Evolutionary conservation across 2,797 vertebrate species (phyloP), one percentile per base, ranked within the genome.

Genomic region (Enteromius trimaculatus): DNA sequence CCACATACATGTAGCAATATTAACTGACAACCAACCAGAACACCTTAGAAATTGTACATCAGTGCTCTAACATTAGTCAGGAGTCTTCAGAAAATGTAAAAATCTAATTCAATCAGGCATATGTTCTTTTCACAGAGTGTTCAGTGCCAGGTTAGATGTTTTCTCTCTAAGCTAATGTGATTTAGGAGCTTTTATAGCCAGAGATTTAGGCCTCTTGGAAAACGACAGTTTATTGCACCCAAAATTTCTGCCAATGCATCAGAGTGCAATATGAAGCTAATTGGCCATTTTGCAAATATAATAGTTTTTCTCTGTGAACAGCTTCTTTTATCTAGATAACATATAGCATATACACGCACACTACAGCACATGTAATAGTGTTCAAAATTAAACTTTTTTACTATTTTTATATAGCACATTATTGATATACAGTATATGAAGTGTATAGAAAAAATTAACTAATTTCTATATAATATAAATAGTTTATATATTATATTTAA

Each of bases 181-280:
- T 80, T 69, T 55, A 42, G 2, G n/a, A 58, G 78, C 10, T 69
- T 26, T 70, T 58, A 70, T 80, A n/a, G 9, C 34, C 78, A 58
- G 64, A 42, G n/a, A 80, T 70, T 70, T 70, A 42, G 49, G n/a
- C 49, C 47, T 51, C 11, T n/a, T 65, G 42, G 11, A 42, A 42
- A 80, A 70, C 2, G 26, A 1, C 26, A 34, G 26, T 31, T 76
- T 17, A 60, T 42, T 42, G 74, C n/a, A 19, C 34, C 53, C 16
- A 58, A 26, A 21, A 65, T 64, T 65, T 21, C n/a, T 55, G 34
- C 55, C 55, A 47, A 19, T 62, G 75, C n/a, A 44, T 76, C 34
- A 16, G 51, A 58, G n/a, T 60, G 21, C 53, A 60, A 7, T 58
- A 60, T 17, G 14, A 76, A 55, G 29, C 9, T 9, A 1, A 23